Conservation (phyloP, 2,113 vertebrate genomes). For the Neoarius graeffei region DNA sequence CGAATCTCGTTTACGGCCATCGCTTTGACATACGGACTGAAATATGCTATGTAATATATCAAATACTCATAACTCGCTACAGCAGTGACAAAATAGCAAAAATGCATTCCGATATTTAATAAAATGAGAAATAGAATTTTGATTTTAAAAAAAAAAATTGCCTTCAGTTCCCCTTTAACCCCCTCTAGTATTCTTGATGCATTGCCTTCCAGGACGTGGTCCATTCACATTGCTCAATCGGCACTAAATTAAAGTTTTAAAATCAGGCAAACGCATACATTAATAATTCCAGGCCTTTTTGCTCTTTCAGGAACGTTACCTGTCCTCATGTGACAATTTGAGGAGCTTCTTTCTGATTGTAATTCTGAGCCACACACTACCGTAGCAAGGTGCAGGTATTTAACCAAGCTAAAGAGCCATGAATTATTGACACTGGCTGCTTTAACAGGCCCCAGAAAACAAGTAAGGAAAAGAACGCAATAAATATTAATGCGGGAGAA, state of each 20-base stretch:
- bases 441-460: constrained; percentile 39
- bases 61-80: too few species aligned
- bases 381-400: constrained; percentile 47
- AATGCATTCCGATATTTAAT: too few species aligned
- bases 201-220: not conserved
- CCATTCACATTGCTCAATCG: not conserved
- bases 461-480: constrained; percentile 47
- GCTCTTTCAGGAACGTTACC: not conserved
- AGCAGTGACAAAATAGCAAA: too few species aligned
- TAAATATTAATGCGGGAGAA: constrained; percentile 55
- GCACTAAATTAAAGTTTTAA: not conserved
- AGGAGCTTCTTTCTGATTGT: constrained; percentile 34
- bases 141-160: too few species aligned
- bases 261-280: not conserved
- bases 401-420: constrained; percentile 52
- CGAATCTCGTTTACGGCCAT: too few species aligned
- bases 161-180: too few species aligned
- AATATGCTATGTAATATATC: too few species aligned
- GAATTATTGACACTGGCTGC: constrained; percentile 62
- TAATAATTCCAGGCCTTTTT: not conserved
- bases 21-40: too few species aligned
- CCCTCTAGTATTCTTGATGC: too few species aligned
- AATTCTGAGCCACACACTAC: constrained; percentile 41
- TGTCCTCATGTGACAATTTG: too few species aligned
- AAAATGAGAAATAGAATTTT: too few species aligned